Evolutionary conservation across 2,888 invertebrate genomes (phyloP), one percentile per base, ranked within the genome.

Genomic region (Amiota minor): DNA sequence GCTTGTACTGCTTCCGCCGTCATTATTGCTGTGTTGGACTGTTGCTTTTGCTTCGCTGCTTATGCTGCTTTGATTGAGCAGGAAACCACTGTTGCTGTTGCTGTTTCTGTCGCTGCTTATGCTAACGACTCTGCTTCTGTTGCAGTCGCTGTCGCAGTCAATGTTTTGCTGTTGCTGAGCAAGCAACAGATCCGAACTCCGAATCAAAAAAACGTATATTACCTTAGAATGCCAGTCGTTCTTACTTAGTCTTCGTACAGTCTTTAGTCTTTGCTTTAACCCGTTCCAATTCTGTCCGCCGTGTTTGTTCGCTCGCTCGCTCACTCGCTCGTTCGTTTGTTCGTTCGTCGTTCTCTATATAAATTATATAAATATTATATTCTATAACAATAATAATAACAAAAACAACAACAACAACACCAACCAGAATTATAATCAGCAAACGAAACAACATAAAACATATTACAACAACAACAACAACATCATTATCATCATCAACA

Each of bases 211-310:
- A 88, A 88, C 88, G 90, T 90, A 89, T 89, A 89, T 89, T 90
- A 89, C 90, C 89, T 90, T 88, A 87, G 89, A 88, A 89, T 89
- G 84, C 84, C 88, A 89, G 87, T 87, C 87, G 88, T 89, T 89
- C 89, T 90, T 89, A 89, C 88, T 90, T 90, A 90, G 90, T 90
- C 90, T 90, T 90, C 90, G 90, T 90, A 90, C 90, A 90, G 90
- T 90, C 90, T 90, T 23, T n/a, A n/a, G n/a, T n/a, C n/a, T n/a
- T 90, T 89, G 90, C 90, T 90, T 90, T 90, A 90, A 90, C 90
- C 90, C 90, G 90, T 90, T 90, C 90, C 90, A 90, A 89, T 87
- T 90, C 89, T 90, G 89, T 90, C 90, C 89, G 90, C 89, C 89
- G 89, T 88, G 35, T 35, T 35, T 35, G 35, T 35, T 35, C 35